Evolutionary conservation across 2,113 vertebrate genomes (phyloP), one percentile per base, ranked within the genome.

Genomic region (Indicator maculatus): DNA sequence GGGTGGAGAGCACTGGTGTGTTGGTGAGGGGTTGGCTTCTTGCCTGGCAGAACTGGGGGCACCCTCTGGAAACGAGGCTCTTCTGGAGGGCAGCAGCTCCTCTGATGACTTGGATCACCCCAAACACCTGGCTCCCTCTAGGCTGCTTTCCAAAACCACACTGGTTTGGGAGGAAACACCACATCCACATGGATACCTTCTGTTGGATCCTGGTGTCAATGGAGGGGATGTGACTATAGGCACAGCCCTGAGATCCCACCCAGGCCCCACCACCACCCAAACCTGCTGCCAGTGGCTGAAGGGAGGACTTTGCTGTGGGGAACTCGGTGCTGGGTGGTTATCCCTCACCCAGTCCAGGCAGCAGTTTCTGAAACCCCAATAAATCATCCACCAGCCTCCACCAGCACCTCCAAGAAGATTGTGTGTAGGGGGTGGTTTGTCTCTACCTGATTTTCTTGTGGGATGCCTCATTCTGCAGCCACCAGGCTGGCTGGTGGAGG

Each of bases 361-460:
- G 14, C 53, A 28, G 27, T 30, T 55, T 27, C 53, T 55, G 26
- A 55, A 55, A 13, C 53, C 53, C 53, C 27, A 55, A 55, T 28
- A 28, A 28, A 55, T 55, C 53, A 27, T 28, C 53, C 53, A 55
- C 14, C 27, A 55, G 53, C 53, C 53, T 55, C 26, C 53, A 28
- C 53, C 53, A 55, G 27, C 53, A 55, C 24, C 53, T 55, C 53
- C 12, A 12, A 55, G 53, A 13, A 55, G 53, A 55, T 55, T 8
- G 26, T n/a, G 6, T 8, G 13, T n/a, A 5, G 23, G 26, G 5
- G 11, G n/a, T n/a, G n/a, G n/a, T 11, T 14, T 31, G 21, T 38
- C 39, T 30, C 30, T 52, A 4, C 9, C 15, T 1, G 1, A 11
- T 65, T 28, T 53, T 18, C 27, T 18, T 4, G 3, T 0, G 19